Conservation (phyloP, 2,113 vertebrate genomes). For the Dicerorhinus sumatrensis region DNA sequence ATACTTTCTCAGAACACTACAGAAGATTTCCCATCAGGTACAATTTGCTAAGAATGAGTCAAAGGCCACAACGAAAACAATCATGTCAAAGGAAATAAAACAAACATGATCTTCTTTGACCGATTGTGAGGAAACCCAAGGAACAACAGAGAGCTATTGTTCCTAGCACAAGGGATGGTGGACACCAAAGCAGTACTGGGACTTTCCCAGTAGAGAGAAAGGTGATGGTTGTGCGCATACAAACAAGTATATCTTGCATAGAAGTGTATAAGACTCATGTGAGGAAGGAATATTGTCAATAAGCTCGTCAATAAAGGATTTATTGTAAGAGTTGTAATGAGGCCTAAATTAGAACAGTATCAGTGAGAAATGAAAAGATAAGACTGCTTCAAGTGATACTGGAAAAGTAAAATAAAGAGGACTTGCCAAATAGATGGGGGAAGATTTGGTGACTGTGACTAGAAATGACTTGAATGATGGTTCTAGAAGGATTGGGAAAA, state of each 20-base stretch:
- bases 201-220: neutral
- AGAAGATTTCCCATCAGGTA: neutral
- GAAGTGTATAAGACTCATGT: neutral
- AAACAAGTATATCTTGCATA: neutral
- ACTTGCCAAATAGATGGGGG: neutral
- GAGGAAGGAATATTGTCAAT: neutral
- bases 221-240: too few relatives aligned
- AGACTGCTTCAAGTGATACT: neutral
- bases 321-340: neutral
- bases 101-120: neutral
- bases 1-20: neutral
- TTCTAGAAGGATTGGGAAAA: neutral
- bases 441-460: neutral
- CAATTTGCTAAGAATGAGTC: neutral
- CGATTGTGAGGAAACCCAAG: neutral
- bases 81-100: neutral
- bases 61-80: neutral
- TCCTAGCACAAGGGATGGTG: too few relatives aligned
- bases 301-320: neutral
- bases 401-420: neutral
- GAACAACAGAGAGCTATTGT: neutral
- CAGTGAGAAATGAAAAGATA: neutral
- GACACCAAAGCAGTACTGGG: neutral
- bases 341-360: neutral
- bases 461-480: neutral